A percentile compares a stretch with the other conserved stretches of the same genome.
phyloP scores from a whole-genome alignment of 2,113 vertebrate genomes.

The Oxyruncus cristatus region DNA sequence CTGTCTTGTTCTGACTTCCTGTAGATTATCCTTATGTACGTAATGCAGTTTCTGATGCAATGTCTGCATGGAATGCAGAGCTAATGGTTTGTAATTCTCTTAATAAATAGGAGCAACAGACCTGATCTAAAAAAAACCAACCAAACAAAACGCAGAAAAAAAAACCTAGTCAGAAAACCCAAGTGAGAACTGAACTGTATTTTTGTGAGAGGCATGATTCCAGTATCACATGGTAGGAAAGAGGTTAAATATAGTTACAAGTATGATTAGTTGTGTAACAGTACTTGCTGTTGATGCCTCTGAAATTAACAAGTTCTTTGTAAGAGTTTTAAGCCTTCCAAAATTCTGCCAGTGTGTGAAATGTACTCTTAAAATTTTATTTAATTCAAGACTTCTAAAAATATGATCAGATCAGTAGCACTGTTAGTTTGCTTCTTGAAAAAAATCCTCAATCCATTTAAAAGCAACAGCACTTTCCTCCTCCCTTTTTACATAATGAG shows the following conservation, averaged over 20 bases:
- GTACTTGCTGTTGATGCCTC: constrained; percentile 9
- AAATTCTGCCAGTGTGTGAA: not conserved
- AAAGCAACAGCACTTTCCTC: not conserved
- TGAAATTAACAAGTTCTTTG: constrained; percentile 7
- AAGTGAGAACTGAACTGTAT: not conserved
- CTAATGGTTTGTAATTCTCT: not conserved
- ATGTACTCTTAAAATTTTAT: not conserved
- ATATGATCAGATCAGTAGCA: not conserved
- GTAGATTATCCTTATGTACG: not conserved
- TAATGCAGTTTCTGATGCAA: not conserved
- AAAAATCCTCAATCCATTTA: not conserved
- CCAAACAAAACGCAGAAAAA: not conserved
- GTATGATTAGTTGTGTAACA: constrained; percentile 40
- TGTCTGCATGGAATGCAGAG: not conserved
- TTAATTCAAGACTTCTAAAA: not conserved
- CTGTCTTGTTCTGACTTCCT: not conserved
- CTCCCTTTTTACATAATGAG: constrained; percentile 6
- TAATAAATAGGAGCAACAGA: not conserved
- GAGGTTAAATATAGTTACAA: constrained; percentile 40
- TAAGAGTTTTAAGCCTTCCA: not conserved
- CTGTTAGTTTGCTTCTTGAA: not conserved
- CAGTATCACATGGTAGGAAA: not conserved
- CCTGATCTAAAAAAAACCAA: not conserved
- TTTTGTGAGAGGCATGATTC: constrained; percentile 9
- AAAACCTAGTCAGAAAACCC: not conserved